Evolutionary conservation across 2,797 vertebrate genomes (phyloP), one percentile per base, ranked within the genome.

Genomic region (Poecile montanus): DNA sequence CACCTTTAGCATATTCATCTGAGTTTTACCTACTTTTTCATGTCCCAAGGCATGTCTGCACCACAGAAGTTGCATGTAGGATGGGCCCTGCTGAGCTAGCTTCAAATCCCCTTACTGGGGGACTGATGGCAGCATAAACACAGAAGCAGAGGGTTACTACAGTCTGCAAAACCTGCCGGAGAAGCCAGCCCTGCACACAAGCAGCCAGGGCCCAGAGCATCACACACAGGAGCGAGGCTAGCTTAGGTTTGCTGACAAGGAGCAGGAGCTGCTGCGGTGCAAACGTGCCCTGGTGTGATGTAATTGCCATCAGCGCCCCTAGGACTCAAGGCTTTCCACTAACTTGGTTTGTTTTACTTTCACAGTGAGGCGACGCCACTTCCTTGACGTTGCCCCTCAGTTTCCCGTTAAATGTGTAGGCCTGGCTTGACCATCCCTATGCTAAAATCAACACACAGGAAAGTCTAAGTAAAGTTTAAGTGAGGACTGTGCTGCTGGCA

Each of bases 161-260:
- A 0, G 34, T 34, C 47, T 63, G 44, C 30, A 68, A 51, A 84
- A n/a, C 61, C 50, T 18, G 5, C 38, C n/a, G 34, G 26, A 85
- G 70, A 47, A 77, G 30, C 45, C 3, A 11, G 13, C n/a, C 38
- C 53, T 16, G 16, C 1, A 10, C 57, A 29, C 32, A 25, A 32
- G 36, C 16, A 51, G 19, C 12, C n/a, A 9, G 40, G 18, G 36
- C 27, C 34, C 16, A 0, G 14, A 48, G n/a, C 50, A n/a, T 23
- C 0, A 0, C 1, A 4, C 40, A 18, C 48, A 36, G 63, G 34
- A 0, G 0, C 0, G 0, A 61, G 54, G 18, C 34, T 57, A 40
- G 3, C 53, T 51, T 8, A 8, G 13, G 45, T 85, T 36, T 60
- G 40, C 30, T 71, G 60, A 21, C 36, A n/a, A 30, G 11, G 71